These are phyloP conservation scores for Chionoecetes opilio DNA, from an alignment of 1,140 invertebrate genomes.

Conservation along the genomic window DNA sequence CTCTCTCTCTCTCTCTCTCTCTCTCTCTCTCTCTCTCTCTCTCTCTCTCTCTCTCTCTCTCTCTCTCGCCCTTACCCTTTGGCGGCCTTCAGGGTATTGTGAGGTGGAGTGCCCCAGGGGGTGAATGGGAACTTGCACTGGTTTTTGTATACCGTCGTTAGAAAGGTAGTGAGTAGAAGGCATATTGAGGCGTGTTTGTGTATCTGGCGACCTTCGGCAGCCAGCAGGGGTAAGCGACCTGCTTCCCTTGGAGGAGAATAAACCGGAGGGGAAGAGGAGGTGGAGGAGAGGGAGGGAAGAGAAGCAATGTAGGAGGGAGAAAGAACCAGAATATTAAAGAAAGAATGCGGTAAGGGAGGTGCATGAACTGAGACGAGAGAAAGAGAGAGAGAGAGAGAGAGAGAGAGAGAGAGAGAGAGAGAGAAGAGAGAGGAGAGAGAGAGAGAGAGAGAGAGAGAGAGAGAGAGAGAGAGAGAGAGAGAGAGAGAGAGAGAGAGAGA, in stretches of 20 bases:
- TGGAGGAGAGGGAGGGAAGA: not conserved
- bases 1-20: no score
- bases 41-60: no score
- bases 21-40: no score
- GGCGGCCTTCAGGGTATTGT: not conserved
- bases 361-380: no score
- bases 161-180: not conserved
- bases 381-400: not conserved
- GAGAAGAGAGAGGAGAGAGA: not conserved
- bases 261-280: not conserved
- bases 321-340: not conserved
- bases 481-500: not conserved
- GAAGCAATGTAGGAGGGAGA: not conserved
- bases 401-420: not conserved
- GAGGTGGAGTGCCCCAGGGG: not conserved
- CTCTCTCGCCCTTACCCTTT: not conserved
- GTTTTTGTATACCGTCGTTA: not conserved
- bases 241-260: not conserved
- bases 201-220: not conserved
- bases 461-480: not conserved
- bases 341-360: not conserved
- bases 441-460: not conserved
- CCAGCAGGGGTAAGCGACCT: not conserved
- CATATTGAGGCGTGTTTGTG: not conserved
- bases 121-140: not conserved